Evolutionary conservation across 2,888 invertebrate species (phyloP), one percentile per base, ranked within the genome.

Genomic region (Willowsia nigromaculata): DNA sequence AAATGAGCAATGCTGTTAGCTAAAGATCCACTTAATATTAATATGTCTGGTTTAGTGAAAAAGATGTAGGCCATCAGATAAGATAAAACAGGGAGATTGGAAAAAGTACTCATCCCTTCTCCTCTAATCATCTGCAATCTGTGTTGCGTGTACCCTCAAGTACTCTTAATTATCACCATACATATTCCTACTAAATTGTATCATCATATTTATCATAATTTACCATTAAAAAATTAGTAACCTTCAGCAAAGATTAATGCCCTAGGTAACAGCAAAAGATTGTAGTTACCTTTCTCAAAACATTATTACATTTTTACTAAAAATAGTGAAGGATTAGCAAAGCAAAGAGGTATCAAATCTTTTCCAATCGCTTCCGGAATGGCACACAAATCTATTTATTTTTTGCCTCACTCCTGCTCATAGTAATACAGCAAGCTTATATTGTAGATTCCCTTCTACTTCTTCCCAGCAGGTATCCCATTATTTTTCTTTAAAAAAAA

Each of bases 141-240:
- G 25, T 27, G 13, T 15, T 47, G 25, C 9, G 27, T 43, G 7
- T 15, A 71, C 30, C n/a, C 47, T 83, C 25, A 84, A 84, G 84
- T 37, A 71, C 84, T 53, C 84, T 84, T 84, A 71, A 84, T 84
- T 84, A 84, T n/a, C 27, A 47, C 74, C 43, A 71, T 22, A 40
- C 43, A 43, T n/a, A n/a, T n/a, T 43, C 25, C 40, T n/a, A n/a
- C 33, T 30, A 30, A 62, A 50, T 15, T n/a, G 6, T 3, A 62
- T 33, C 62, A 62, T 33, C 56, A n/a, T n/a, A n/a, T n/a, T n/a
- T n/a, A n/a, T n/a, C n/a, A n/a, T n/a, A n/a, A n/a, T n/a, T n/a
- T n/a, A n/a, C n/a, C n/a, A n/a, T n/a, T n/a, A n/a, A n/a, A n/a
- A n/a, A n/a, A 59, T 59, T 18, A 3, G 50, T 15, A 50, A n/a